Evolutionary conservation across 2,888 invertebrate genomes (phyloP), one percentile per base, ranked within the genome.

Genomic region (Drosophila pseudotakahashii): DNA sequence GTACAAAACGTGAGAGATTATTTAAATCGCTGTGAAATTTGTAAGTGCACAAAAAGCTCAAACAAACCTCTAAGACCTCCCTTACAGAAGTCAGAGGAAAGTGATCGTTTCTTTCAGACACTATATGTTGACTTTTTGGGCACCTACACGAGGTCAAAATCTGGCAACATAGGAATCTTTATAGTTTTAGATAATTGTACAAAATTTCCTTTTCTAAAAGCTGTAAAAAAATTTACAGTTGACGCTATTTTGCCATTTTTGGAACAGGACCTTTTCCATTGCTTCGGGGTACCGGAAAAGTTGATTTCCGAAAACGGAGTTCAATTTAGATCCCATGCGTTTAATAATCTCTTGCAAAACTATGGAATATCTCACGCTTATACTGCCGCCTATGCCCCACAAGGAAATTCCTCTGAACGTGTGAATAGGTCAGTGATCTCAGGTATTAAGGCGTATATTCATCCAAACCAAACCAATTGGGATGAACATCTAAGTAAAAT

Each of bases 251-350:
- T 48, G 47, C 30, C 30, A 14, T 47, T 47, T 14, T 30, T 47
- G 30, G 47, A 47, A 30, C 47, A 48, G 14, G 48, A 34, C 13
- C 13, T 16, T 34, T 48, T 48, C 19, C 32, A 34, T 16, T 50
- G 48, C 16, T 50, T 34, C 13, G 34, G 34, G 3, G 48, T 34
- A 50, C 48, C 48, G 13, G 34, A 50, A 50, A 50, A 50, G 34
- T 48, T 48, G 48, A 50, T 34, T 34, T 50, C 16, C 11, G 55
- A 45, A 14, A 55, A 55, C n/a, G 14, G 26, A 11, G 52, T 52
- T 39, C 14, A 55, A 30, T 45, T 45, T 11, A 45, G 14, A 14
- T 23, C 44, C 10, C 10, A 44, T 10, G 44, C 32, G 11, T 39
- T 39, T 39, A 26, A 52, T 39, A 39, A n/a, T 7, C 37, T 52